A percentile compares a stretch with the other conserved stretches of the same genome.
Conservation (phyloP, 1,140 invertebrate species). For the Lineus longissimus region DNA sequence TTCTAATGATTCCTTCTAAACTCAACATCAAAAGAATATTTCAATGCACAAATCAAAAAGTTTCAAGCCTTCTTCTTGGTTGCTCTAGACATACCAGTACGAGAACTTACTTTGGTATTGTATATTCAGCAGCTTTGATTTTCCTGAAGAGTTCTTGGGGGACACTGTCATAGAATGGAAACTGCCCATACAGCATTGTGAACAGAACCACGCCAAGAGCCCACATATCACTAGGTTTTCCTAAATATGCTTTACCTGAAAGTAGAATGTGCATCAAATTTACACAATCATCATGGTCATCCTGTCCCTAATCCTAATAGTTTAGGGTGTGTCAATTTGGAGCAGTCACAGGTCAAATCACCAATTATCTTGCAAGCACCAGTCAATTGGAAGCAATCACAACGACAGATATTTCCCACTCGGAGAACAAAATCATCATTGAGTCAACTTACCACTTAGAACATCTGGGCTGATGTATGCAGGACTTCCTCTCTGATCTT, state of each 20-base stretch:
- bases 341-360: too few species aligned
- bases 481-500: constrained; percentile 77
- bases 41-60: background rate
- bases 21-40: too few species aligned
- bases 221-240: constrained; percentile 84
- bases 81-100: background rate
- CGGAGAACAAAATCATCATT: background rate
- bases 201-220: constrained; percentile 77
- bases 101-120: constrained; percentile 61
- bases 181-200: constrained; percentile 83
- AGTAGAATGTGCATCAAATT: too few species aligned
- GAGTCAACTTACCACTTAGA: constrained; percentile 65
- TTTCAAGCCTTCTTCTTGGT: too few species aligned
- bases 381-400: too few species aligned
- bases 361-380: too few species aligned
- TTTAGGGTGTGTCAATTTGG: too few species aligned
- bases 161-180: constrained; percentile 77
- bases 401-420: background rate
- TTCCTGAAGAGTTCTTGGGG: constrained; percentile 76
- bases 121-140: constrained; percentile 68
- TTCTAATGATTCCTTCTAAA: too few species aligned
- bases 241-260: constrained; percentile 57
- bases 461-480: constrained; percentile 84
- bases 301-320: too few species aligned
- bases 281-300: too few species aligned